These are phyloP conservation scores for Laupala kohalensis DNA, from an alignment of 1,140 invertebrate species.

Conservation along the genomic window DNA sequence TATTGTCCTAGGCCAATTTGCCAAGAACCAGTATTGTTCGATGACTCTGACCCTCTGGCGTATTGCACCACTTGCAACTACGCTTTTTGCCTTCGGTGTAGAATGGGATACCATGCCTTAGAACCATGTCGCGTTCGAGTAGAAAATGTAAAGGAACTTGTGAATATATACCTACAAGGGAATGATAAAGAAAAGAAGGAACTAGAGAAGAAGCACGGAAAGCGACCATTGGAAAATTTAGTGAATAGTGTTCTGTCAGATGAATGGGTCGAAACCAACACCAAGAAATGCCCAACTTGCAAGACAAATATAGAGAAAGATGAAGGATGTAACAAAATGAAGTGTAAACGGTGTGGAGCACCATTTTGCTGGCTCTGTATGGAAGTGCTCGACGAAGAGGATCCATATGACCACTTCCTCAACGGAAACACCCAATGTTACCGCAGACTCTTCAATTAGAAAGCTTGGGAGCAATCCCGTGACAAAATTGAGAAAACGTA, in stretches of 20 bases:
- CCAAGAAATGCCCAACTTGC: slow-evolving; percentile 50
- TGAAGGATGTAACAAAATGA: neutral
- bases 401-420: neutral
- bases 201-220: slow-evolving; percentile 43
- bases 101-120: slow-evolving; percentile 51
- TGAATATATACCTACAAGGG: slow-evolving; percentile 38
- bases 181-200: slow-evolving; percentile 26
- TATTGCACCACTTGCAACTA: slow-evolving; percentile 44
- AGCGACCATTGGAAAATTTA: slow-evolving; percentile 35
- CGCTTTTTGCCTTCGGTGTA: slow-evolving; percentile 49
- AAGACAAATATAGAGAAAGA: slow-evolving; percentile 37
- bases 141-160: slow-evolving; percentile 35
- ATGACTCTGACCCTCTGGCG: slow-evolving; percentile 38
- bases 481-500: too few relatives aligned
- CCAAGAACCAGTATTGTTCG: slow-evolving; percentile 42
- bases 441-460: too few relatives aligned
- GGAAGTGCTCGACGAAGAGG: neutral
- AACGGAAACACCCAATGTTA: too few relatives aligned
- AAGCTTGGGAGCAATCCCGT: too few relatives aligned
- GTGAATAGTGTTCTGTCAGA: slow-evolving; percentile 41
- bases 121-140: slow-evolving; percentile 40
- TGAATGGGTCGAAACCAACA: slow-evolving; percentile 42
- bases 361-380: neutral
- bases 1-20: slow-evolving; percentile 47
- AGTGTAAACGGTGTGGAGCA: neutral